These are phyloP conservation scores for Pipistrellus pygmaeus DNA, from an alignment of 2,797 vertebrate species.

Conservation along the genomic window DNA sequence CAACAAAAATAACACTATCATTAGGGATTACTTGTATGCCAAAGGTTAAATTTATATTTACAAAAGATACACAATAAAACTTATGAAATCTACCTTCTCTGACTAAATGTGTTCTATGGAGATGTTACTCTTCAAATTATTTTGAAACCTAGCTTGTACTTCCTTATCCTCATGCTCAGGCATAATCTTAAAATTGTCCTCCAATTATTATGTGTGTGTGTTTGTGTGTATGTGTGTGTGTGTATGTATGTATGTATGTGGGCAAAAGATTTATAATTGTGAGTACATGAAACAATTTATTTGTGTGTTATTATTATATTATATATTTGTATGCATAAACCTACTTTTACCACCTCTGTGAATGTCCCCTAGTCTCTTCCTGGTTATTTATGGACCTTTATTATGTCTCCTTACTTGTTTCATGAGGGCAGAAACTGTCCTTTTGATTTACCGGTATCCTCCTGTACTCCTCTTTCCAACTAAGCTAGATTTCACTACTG, in stretches of 20 bases:
- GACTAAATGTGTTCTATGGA: not conserved
- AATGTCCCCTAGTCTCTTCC: not conserved
- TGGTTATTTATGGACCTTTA: too few species aligned
- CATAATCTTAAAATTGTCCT: not conserved
- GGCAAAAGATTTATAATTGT: not conserved
- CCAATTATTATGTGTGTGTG: not conserved
- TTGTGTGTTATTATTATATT: not conserved
- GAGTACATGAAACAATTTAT: not conserved
- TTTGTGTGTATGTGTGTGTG: too few species aligned
- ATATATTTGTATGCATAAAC: not conserved
- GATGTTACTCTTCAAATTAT: not conserved
- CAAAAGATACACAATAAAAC: not conserved
- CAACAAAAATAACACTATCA: not conserved
- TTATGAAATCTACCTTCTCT: not conserved
- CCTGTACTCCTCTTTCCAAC: not conserved
- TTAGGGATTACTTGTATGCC: not conserved
- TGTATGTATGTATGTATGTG: too few species aligned
- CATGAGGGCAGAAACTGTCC: not conserved
- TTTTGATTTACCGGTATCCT: not conserved
- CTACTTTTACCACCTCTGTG: not conserved
- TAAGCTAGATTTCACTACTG: not conserved
- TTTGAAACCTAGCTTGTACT: not conserved
- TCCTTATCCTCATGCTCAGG: not conserved
- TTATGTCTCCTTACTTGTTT: not conserved
- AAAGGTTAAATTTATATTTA: not conserved